These are phyloP conservation scores for Drosophila acutilabella DNA, from an alignment of 2,888 invertebrate species.

Conservation along the genomic window DNA sequence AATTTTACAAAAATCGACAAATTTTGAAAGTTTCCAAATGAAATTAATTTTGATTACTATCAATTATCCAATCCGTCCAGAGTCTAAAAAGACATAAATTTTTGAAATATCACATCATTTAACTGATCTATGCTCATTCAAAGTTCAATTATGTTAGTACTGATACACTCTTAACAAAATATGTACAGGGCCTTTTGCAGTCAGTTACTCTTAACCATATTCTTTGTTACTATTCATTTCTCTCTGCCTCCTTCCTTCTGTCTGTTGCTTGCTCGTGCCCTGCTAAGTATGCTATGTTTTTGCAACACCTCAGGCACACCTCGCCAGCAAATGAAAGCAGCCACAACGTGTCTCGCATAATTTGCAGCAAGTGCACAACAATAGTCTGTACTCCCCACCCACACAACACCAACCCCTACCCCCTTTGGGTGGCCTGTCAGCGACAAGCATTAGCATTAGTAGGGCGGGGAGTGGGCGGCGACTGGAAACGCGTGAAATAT, in stretches of 20 bases:
- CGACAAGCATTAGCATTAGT: constrained; percentile 63
- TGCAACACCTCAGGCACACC: constrained; percentile 75
- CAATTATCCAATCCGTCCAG: too few species aligned
- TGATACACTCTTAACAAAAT: too few species aligned
- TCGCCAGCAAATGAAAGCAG: constrained; percentile 45
- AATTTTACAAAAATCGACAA: too few species aligned
- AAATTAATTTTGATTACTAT: too few species aligned
- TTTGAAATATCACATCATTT: too few species aligned
- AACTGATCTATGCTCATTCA: too few species aligned
- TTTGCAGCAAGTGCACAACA: constrained; percentile 78
- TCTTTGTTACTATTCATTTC: too few species aligned
- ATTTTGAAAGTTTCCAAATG: too few species aligned
- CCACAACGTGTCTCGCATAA: constrained; percentile 77
- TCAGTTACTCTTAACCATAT: too few species aligned
- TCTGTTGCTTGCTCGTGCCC: not conserved
- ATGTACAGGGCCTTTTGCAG: too few species aligned
- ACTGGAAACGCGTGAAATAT: constrained; percentile 69
- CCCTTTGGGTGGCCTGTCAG: constrained; percentile 44
- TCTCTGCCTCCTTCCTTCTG: not conserved
- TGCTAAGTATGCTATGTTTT: constrained; percentile 9
- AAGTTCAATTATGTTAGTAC: too few species aligned
- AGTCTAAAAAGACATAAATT: too few species aligned
- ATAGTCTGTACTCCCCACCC: constrained; percentile 43
- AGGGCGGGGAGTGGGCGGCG: not conserved
- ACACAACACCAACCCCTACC: not conserved